Percentiles rank a stretch among this genome's conserved stretches.
phyloP scores from a whole-genome alignment of 2,113 vertebrate genomes.

The Oryzias woworae region DNA sequence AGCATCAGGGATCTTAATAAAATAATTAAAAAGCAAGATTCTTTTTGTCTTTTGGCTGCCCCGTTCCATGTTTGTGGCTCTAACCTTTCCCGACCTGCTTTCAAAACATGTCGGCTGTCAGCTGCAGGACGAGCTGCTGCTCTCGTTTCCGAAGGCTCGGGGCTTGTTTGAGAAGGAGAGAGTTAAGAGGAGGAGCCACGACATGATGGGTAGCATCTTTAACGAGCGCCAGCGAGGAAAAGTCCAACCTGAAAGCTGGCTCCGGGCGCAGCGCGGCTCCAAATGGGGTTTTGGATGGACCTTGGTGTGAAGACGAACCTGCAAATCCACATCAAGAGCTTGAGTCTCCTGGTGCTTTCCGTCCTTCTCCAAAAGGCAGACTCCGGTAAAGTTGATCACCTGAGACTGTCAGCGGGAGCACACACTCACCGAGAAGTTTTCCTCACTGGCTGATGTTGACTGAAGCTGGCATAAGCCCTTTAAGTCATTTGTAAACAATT shows the following conservation, averaged over 20 bases:
- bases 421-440: constrained; percentile 19
- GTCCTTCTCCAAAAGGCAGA: too few relatives aligned
- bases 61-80: constrained; percentile 53
- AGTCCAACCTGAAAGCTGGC: constrained; percentile 41
- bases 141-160: constrained; percentile 30
- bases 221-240: constrained; percentile 34
- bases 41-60: constrained; percentile 72
- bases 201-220: constrained; percentile 42
- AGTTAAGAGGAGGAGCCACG: constrained; percentile 28
- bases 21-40: constrained; percentile 76
- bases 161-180: background rate
- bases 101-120: constrained; percentile 57
- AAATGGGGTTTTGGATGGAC: background rate
- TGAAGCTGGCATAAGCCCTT: constrained; percentile 54
- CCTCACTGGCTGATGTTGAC: constrained; percentile 44
- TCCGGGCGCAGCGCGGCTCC: constrained; percentile 5
- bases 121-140: constrained; percentile 45
- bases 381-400: constrained; percentile 10
- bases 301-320: constrained; percentile 5
- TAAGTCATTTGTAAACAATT: constrained; percentile 62
- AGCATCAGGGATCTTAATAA: constrained; percentile 77
- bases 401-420: background rate
- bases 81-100: constrained; percentile 72
- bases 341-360: background rate
- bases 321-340: constrained; percentile 5